Conservation (phyloP, 2,113 vertebrate genomes). For the Parotia lawesii region DNA sequence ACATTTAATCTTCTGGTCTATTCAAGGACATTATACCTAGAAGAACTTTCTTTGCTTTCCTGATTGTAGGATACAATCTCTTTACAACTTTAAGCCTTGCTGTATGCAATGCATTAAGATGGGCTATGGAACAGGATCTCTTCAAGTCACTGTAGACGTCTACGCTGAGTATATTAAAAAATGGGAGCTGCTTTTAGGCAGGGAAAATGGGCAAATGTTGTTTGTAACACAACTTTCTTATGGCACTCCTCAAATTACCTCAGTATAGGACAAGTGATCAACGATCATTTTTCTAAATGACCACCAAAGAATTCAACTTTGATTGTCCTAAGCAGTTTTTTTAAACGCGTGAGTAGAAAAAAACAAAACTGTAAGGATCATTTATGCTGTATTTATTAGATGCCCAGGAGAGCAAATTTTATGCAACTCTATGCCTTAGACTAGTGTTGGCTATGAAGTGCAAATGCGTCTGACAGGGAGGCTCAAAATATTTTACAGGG, state of each 20-base stretch:
- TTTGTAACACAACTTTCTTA: not conserved
- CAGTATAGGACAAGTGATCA: constrained; percentile 6
- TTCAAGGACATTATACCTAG: not conserved
- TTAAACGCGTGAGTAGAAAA: not conserved
- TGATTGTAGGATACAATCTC: not conserved
- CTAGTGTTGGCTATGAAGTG: not conserved
- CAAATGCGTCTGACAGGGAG: not conserved
- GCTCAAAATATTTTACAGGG: not conserved
- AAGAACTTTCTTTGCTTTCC: not conserved
- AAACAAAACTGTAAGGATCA: not conserved
- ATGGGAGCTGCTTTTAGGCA: not conserved
- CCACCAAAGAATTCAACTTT: constrained; percentile 41
- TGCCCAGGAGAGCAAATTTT: constrained; percentile 20
- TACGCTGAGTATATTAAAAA: not conserved
- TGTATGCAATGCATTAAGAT: not conserved
- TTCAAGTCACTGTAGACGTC: not conserved
- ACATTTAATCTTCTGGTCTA: not conserved
- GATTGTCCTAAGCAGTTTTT: not conserved
- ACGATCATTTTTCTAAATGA: constrained; percentile 12
- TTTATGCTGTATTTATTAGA: constrained; percentile 6
- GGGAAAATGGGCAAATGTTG: not conserved
- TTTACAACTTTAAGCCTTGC: not conserved
- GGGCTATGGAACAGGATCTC: not conserved
- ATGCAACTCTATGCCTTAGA: constrained; percentile 39
- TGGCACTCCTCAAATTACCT: constrained; percentile 11